Percentiles rank a stretch among this genome's conserved stretches.
These are phyloP conservation scores for Serripes groenlandicus DNA, from an alignment of 2,888 invertebrate genomes.

Conservation along the genomic window DNA sequence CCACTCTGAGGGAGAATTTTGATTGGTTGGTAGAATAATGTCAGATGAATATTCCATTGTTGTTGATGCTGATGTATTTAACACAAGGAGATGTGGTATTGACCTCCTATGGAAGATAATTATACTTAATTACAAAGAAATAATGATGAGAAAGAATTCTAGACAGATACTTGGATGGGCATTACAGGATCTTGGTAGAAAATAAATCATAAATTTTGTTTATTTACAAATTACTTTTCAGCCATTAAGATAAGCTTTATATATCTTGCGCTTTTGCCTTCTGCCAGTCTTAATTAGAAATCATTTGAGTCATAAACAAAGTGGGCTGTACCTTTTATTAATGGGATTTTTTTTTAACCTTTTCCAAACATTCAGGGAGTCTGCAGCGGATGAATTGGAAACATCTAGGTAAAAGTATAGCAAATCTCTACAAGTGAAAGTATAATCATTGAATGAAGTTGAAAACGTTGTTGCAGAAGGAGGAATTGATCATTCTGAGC, in stretches of 20 bases:
- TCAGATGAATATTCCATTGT: slow-evolving; percentile 47
- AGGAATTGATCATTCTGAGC: too few species aligned
- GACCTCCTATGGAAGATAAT: slow-evolving; percentile 30
- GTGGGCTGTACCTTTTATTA: too few species aligned
- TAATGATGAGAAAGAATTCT: slow-evolving; percentile 29
- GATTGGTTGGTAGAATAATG: slow-evolving; percentile 33
- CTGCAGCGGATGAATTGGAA: too few species aligned
- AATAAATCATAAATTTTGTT: slow-evolving; percentile 56
- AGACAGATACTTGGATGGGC: not conserved
- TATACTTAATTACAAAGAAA: slow-evolving; percentile 63
- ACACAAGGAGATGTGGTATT: slow-evolving; percentile 19
- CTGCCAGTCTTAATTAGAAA: slow-evolving; percentile 22
- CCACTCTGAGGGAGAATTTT: not conserved
- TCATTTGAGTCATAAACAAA: not conserved
- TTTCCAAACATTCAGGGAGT: too few species aligned
- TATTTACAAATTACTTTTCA: slow-evolving; percentile 46
- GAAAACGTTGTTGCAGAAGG: too few species aligned
- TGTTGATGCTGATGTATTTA: slow-evolving; percentile 51
- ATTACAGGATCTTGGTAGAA: slow-evolving; percentile 20
- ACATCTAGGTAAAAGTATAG: too few species aligned
- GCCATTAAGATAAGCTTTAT: slow-evolving; percentile 39
- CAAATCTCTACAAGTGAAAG: too few species aligned
- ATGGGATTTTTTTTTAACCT: too few species aligned
- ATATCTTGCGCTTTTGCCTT: slow-evolving; percentile 21
- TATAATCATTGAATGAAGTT: too few species aligned